Conservation (phyloP, 2,797 vertebrate species). For the Lagodon rhomboides region DNA sequence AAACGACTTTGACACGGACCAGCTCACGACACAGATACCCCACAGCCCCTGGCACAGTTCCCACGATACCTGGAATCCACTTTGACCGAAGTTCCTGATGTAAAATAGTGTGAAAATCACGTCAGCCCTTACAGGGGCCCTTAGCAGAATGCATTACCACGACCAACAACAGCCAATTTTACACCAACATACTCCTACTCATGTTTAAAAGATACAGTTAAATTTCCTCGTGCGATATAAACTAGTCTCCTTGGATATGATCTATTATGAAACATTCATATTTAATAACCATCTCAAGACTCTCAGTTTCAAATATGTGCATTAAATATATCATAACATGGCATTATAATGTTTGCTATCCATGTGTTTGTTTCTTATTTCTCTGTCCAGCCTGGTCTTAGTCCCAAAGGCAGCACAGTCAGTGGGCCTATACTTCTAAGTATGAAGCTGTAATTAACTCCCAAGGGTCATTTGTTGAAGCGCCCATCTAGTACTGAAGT, state of each 20-base stretch:
- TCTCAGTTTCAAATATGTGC: not conserved
- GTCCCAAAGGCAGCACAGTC: no score
- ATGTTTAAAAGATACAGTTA: not conserved
- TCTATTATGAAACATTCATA: not conserved
- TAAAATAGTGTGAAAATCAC: constrained; percentile 38
- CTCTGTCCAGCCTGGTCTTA: no score
- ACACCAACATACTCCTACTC: not conserved
- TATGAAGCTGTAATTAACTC: no score
- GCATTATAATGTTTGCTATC: not conserved
- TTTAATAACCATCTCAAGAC: not conserved
- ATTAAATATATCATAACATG: not conserved
- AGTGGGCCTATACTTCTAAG: no score
- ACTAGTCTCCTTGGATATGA: not conserved
- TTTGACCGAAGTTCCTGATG: constrained; percentile 40
- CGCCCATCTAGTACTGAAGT: no score
- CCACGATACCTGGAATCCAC: constrained; percentile 46
- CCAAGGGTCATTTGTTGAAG: no score
- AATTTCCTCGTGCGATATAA: not conserved
- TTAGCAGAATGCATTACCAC: constrained; percentile 14
- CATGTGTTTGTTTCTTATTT: not conserved
- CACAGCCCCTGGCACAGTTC: constrained; percentile 27
- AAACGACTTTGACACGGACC: constrained; percentile 29
- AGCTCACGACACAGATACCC: constrained; percentile 10
- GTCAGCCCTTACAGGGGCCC: constrained; percentile 17
- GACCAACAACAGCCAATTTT: not conserved